A percentile compares a stretch with the other conserved stretches of the same genome.
Evolutionary conservation across 2,113 vertebrate species (phyloP).

Genomic region (Erythrocercus mccallii): DNA sequence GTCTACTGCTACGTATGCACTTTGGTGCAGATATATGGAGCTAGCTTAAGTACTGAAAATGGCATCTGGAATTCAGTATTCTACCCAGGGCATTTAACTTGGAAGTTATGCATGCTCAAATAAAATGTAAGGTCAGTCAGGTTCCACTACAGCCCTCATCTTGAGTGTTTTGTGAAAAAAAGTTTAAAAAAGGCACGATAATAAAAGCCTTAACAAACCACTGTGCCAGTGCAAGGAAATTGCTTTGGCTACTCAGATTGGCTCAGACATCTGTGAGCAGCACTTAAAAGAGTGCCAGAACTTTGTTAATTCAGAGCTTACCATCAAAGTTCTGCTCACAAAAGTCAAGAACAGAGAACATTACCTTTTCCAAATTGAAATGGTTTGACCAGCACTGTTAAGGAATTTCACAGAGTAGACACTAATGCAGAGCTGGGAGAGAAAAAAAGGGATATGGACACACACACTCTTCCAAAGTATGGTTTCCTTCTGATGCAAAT

Average conservation of each 20-base stretch:
- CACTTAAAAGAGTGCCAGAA: not conserved
- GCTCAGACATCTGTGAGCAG: not conserved
- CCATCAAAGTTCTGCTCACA: not conserved
- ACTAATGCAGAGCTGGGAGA: not conserved
- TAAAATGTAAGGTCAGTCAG: not conserved
- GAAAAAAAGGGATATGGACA: not conserved
- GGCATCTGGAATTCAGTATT: not conserved
- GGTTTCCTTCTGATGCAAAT: not conserved
- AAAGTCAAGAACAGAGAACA: not conserved
- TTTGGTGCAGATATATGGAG: accelerated
- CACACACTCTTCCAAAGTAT: not conserved
- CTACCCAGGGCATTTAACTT: not conserved
- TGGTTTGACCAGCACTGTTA: not conserved
- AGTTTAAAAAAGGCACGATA: not conserved
- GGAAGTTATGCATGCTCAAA: not conserved
- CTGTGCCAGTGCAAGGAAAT: not conserved
- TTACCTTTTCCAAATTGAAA: not conserved
- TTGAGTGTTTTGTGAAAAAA: not conserved
- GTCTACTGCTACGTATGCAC: accelerated
- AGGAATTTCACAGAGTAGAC: not conserved
- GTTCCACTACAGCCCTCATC: not conserved
- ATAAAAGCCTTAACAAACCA: not conserved
- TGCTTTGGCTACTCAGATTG: not conserved
- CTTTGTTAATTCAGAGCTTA: not conserved
- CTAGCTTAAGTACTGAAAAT: not conserved